Conservation (phyloP, 2,113 vertebrate species). For the Actenoides hombroni region DNA sequence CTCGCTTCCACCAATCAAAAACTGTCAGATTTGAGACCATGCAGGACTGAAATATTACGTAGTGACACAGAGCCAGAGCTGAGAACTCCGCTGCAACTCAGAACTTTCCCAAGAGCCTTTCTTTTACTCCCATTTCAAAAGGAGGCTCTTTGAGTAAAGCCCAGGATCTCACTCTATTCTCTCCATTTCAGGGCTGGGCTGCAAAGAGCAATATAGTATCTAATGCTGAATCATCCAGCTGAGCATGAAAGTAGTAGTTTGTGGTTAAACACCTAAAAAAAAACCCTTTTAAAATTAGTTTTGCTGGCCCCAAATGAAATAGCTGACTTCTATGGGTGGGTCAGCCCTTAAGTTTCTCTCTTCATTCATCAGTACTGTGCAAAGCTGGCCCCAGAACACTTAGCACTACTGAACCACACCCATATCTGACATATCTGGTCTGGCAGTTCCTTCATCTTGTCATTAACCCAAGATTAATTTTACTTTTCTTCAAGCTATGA, state of each 20-base stretch:
- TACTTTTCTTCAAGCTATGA: slow-evolving; percentile 35
- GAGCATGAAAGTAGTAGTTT: neutral
- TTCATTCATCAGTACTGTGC: neutral
- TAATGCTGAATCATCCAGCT: neutral
- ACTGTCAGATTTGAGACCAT: neutral
- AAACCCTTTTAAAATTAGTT: neutral
- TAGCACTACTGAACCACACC: neutral
- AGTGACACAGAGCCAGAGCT: neutral
- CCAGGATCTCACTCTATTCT: neutral
- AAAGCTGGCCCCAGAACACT: neutral
- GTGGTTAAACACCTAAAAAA: neutral
- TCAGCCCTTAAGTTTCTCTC: neutral
- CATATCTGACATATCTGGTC: neutral
- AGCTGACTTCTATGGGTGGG: neutral
- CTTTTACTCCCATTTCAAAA: neutral
- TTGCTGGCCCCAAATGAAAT: neutral
- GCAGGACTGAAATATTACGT: neutral
- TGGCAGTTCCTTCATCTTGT: slow-evolving; percentile 7
- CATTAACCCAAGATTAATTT: slow-evolving; percentile 1
- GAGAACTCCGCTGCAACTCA: neutral
- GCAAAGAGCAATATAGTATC: neutral
- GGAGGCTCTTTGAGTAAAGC: neutral
- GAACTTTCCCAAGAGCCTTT: neutral
- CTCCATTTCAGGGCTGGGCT: neutral
- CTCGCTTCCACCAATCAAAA: neutral